Evolutionary conservation across 2,113 vertebrate genomes (phyloP), one percentile per base, ranked within the genome.

Genomic region (Copsychus sechellarum): DNA sequence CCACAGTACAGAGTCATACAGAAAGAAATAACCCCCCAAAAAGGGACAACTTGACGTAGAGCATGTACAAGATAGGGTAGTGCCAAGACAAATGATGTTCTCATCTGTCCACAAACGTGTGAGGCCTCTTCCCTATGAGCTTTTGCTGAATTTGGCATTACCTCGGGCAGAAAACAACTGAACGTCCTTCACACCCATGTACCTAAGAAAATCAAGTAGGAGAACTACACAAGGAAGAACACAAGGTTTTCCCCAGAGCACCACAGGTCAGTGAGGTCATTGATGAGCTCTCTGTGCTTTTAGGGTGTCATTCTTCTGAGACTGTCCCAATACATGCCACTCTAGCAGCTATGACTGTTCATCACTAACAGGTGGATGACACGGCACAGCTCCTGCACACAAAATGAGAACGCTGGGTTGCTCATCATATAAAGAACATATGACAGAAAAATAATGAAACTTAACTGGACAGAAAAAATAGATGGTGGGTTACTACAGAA

Each of bases 81-180:
- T 11, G 42, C 43, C 54, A 81, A 65, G 48, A 80, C 18, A 78
- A 80, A 84, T 7, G 7, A 47, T 57, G 22, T 45, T 48, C 42
- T 82, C 26, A 9, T 25, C 62, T 2, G 0, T 23, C 53, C 54
- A 45, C 72, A 80, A 71, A 67, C 2, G 14, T 0, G 1, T 22
- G 57, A 65, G 28, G 43, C 28, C 21, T 77, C 62, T 78, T 80
- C 43, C 20, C 60, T 22, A 2, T 4, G 19, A 79, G 6, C 25
- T 90, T 87, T 73, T 40, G 40, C 31, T 56, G 65, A 60, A 54
- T 65, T 1, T 36, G 64, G 69, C 45, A 88, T 48, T 26, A 70
- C 54, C 28, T 84, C 0, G 2, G 12, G 31, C 70, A 48, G 33
- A 87, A 74, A 94, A 51, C 45, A 79, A 40, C 1, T 0, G 0